These are phyloP conservation scores for Microhierax caerulescens DNA, from an alignment of 2,797 vertebrate species.

Conservation along the genomic window DNA sequence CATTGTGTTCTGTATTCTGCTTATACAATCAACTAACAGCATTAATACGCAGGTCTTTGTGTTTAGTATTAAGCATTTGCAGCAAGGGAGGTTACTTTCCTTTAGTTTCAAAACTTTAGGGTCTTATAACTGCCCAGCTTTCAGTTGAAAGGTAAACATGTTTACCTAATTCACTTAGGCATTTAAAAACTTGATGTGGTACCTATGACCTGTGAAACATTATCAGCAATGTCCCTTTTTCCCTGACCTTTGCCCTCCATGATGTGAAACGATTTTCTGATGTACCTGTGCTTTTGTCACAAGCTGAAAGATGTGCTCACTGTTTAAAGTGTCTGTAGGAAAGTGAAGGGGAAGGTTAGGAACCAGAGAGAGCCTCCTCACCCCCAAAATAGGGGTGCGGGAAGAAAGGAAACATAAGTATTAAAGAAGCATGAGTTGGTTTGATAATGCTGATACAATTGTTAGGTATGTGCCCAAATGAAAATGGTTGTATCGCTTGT, in stretches of 20 bases:
- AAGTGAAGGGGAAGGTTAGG: background rate
- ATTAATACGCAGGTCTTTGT: background rate
- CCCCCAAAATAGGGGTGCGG: fast-evolving
- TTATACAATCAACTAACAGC: background rate
- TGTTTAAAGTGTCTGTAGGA: fast-evolving
- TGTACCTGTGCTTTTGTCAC: background rate
- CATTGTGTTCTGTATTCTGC: background rate
- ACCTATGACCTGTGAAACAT: background rate
- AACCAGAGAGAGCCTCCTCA: background rate
- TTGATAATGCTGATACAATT: background rate
- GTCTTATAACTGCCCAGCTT: background rate
- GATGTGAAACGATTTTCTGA: background rate
- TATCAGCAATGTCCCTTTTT: background rate
- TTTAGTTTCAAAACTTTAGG: background rate
- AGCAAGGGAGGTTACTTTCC: background rate
- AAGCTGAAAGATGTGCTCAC: background rate
- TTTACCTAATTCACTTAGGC: background rate
- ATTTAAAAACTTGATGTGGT: background rate
- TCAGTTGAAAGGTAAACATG: background rate
- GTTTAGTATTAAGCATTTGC: background rate
- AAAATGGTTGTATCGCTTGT: background rate
- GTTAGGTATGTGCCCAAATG: background rate
- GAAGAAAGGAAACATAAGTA: background rate
- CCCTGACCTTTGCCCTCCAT: background rate
- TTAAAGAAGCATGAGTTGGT: background rate